phyloP scores from a whole-genome alignment of 2,113 vertebrate species.

The Furnarius figulus region DNA sequence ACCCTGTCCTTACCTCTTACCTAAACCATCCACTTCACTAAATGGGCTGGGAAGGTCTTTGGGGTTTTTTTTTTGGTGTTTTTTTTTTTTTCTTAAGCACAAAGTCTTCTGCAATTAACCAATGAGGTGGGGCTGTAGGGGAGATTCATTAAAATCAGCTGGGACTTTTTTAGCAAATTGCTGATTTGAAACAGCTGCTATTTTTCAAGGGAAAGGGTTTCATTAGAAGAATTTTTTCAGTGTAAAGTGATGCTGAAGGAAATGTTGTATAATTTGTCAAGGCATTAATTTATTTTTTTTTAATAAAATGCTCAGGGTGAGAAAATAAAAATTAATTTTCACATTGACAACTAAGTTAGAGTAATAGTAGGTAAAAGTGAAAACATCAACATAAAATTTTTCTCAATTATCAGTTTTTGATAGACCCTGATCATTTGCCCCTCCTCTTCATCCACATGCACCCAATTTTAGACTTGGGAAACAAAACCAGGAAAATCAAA shows the following conservation, averaged over 20 bases:
- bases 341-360: neutral
- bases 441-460: neutral
- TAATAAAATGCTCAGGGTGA: neutral
- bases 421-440: neutral
- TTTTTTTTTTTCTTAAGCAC: neutral
- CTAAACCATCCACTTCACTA: neutral
- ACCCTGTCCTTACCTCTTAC: neutral
- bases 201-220: neutral
- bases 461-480: neutral
- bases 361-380: neutral
- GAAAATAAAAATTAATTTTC: constrained; percentile 6
- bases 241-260: neutral
- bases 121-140: neutral
- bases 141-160: neutral
- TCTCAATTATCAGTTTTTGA: neutral
- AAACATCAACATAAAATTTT: neutral
- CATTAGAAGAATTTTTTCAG: neutral
- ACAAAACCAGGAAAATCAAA: neutral
- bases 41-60: neutral
- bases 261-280: neutral
- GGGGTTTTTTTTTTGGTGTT: no score
- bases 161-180: neutral
- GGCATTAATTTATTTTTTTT: neutral
- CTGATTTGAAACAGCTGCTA: constrained; percentile 18
- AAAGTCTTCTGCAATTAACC: neutral